Base-by-base conservation (phyloP, 1,140 invertebrate genomes). In the Sesamia nonagrioides region DNA sequence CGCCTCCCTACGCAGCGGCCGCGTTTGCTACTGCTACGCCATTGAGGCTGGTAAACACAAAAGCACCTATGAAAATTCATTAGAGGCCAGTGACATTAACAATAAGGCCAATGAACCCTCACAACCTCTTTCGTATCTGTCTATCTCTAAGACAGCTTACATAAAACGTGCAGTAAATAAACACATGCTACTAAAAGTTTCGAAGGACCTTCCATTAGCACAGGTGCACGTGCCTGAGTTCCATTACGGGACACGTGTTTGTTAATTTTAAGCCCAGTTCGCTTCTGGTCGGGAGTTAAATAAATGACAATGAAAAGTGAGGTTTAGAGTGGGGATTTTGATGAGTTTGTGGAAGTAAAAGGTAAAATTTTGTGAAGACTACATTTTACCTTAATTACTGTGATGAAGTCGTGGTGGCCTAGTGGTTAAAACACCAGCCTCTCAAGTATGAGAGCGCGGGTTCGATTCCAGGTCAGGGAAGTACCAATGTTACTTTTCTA, bases 181-280 rank as follows among this genome's bases (percentile, higher is more conserved):
- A 68, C 40, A 48, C 5, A 15, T 11, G 17, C 11, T 68, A 42
- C 18, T 68, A 68, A 68, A 68, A 68, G 13, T 68, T 68, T 42
- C 27, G 37, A 18, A 42, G 9, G 13, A 6, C 42, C 3, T 35
- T 68, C 63, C 63, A 68, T 68, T 68, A 68, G 63, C 63, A 48
- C 63, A 68, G 63, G 63, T 68, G 63, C 63, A 63, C 35, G 60
- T 63, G n/a, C 35, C 60, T 1, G 7, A 18, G 17, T 18, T 42
- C 63, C 63, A 68, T 68, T 68, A 68, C 42, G 8, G 8, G 2
- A 68, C 35, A 45, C 63, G 17, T 68, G 63, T 40, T 45, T 48
- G 40, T 27, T 68, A 40, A 45, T 66, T 66, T 66, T 66, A 66
- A 6, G 45, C 61, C 42, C n/a, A 42, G n/a, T 42, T 33, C 27